Conservation (phyloP, 2,888 invertebrate genomes). For the Argyra leucocephala region DNA sequence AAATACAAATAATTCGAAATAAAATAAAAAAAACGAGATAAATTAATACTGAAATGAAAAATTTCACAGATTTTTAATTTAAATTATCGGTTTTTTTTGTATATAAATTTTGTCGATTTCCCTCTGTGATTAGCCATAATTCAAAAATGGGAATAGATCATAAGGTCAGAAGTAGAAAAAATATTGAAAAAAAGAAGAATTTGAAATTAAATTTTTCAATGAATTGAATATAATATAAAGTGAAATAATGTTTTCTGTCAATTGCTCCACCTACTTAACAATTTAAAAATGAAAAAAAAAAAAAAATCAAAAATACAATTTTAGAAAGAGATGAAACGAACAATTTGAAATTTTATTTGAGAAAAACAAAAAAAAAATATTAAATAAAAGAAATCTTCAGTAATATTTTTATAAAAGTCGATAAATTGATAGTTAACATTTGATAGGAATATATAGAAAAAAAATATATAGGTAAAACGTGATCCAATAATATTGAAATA, state of each 20-base stretch:
- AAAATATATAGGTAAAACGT: neutral
- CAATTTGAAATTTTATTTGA: too few species aligned
- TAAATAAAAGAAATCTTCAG: too few species aligned
- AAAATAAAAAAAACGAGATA: too few species aligned
- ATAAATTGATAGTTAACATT: conserved; percentile 6
- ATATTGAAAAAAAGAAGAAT: neutral
- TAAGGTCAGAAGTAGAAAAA: neutral
- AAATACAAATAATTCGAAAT: too few species aligned
- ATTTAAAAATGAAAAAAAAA: neutral
- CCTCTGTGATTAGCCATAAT: too few species aligned
- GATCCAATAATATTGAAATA: neutral
- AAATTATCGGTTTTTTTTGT: too few species aligned
- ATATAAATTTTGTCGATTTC: too few species aligned
- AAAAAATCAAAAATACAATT: neutral
- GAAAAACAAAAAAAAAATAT: too few species aligned
- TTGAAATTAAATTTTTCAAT: neutral
- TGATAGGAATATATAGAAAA: neutral
- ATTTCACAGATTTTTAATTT: too few species aligned
- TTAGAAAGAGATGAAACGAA: too few species aligned
- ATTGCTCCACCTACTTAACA: conserved; percentile 4
- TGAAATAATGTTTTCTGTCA: conserved; percentile 6
- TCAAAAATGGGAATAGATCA: neutral
- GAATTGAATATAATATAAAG: neutral
- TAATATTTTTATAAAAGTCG: neutral
- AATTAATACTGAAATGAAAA: too few species aligned